Conservation (phyloP, 2,113 vertebrate genomes). For the Barnardius zonarius region DNA sequence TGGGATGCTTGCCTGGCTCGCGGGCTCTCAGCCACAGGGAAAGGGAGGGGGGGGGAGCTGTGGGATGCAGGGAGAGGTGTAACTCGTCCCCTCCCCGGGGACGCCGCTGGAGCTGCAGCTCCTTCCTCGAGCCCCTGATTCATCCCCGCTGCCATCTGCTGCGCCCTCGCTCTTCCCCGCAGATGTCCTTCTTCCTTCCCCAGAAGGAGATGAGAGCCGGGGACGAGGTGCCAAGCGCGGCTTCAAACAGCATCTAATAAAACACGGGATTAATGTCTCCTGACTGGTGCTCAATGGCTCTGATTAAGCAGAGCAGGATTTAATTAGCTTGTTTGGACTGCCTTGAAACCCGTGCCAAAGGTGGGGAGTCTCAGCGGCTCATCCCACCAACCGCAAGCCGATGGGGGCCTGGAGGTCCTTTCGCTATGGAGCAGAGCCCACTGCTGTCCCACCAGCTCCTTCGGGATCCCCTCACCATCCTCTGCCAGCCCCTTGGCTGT, state of each 20-base stretch:
- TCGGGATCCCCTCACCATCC: not conserved
- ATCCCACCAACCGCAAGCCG: rapidly evolving
- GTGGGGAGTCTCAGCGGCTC: not conserved
- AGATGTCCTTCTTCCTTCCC: constrained; percentile 68
- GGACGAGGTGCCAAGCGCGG: constrained; percentile 49
- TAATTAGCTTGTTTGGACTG: constrained; percentile 61
- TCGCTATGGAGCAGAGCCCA: not conserved
- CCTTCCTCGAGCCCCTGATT: constrained; percentile 61
- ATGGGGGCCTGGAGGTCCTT: not conserved
- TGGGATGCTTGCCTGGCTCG: constrained; percentile 44
- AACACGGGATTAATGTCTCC: constrained; percentile 58
- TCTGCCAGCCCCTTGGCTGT: not conserved
- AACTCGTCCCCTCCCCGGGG: not conserved
- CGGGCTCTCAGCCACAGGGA: not conserved
- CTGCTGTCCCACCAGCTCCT: not conserved
- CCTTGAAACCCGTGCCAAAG: not conserved
- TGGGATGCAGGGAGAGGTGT: constrained; percentile 33
- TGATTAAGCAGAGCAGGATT: constrained; percentile 62
- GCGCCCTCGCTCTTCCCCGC: constrained; percentile 54
- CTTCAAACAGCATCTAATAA: constrained; percentile 63
- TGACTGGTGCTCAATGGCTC: constrained; percentile 63
- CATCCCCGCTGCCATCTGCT: constrained; percentile 61
- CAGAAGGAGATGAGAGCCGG: constrained; percentile 54
- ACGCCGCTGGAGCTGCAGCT: constrained; percentile 31
- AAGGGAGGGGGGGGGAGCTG: not conserved